Evolutionary conservation across 2,113 vertebrate genomes (phyloP).

Genomic region (Trinectes maculatus): DNA sequence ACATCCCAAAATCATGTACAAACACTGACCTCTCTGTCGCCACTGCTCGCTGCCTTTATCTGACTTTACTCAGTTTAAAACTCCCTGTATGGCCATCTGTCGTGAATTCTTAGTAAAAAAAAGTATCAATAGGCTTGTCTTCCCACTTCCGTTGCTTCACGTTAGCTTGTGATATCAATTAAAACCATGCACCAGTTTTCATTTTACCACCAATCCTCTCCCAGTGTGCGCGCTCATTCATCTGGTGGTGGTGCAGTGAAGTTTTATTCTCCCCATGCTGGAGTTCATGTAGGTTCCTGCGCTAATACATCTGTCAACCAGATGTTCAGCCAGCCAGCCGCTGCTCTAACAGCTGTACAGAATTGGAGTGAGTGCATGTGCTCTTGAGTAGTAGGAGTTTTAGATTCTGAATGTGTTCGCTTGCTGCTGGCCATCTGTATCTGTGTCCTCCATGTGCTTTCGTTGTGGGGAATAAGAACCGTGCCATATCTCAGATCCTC

Average conservation of each 20-base stretch:
- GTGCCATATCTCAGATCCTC: conserved; percentile 23
- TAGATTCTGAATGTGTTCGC: conserved; percentile 5
- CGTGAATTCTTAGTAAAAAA: neutral
- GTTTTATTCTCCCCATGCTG: conserved; percentile 29
- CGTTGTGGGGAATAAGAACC: conserved; percentile 35
- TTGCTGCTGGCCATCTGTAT: conserved; percentile 16
- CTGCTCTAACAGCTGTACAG: conserved; percentile 31
- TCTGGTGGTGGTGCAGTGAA: conserved; percentile 1
- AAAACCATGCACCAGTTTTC: neutral
- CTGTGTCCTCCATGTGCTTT: conserved; percentile 29
- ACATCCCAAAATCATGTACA: conserved; percentile 34
- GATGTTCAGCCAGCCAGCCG: conserved; percentile 53
- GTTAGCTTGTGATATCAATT: neutral
- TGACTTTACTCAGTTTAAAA: neutral
- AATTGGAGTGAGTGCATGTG: conserved; percentile 33
- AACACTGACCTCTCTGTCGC: conserved; percentile 35
- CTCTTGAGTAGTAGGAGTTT: conserved; percentile 3
- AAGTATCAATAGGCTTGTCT: neutral
- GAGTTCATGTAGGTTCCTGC: conserved; percentile 36
- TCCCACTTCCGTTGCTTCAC: too few relatives aligned
- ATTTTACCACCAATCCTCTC: conserved; percentile 19
- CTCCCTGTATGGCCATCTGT: neutral
- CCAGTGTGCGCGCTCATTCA: conserved; percentile 23
- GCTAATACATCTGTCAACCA: conserved; percentile 69
- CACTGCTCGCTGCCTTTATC: conserved; percentile 7